These are phyloP conservation scores for Theodoxus fluviatilis DNA, from an alignment of 2,888 invertebrate genomes.

Conservation along the genomic window DNA sequence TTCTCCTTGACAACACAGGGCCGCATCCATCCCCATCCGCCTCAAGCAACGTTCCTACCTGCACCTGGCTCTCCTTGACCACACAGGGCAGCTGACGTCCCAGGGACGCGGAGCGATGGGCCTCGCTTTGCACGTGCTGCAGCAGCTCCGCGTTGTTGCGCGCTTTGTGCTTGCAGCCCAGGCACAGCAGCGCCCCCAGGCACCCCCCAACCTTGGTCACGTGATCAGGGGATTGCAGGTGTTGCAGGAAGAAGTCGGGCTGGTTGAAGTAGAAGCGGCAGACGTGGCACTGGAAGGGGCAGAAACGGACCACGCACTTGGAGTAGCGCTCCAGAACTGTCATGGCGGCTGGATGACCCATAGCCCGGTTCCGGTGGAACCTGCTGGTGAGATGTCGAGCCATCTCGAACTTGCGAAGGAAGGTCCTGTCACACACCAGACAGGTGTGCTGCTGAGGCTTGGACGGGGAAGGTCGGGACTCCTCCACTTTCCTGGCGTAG, in stretches of 20 bases:
- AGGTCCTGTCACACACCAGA: constrained; percentile 55
- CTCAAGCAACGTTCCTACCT: neutral
- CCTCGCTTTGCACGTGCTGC: no score
- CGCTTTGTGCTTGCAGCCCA: constrained; percentile 45
- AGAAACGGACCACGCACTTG: constrained; percentile 78
- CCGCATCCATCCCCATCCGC: neutral
- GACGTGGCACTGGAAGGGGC: constrained; percentile 84
- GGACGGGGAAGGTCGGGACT: constrained; percentile 3
- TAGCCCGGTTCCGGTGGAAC: constrained; percentile 79
- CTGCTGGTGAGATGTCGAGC: constrained; percentile 76
- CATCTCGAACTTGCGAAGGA: constrained; percentile 54
- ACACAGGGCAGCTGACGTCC: neutral
- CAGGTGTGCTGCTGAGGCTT: constrained; percentile 37
- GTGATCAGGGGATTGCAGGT: constrained; percentile 48
- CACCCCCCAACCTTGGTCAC: constrained; percentile 41
- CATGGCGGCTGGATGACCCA: constrained; percentile 67
- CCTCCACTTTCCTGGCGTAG: constrained; percentile 5
- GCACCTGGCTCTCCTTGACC: neutral
- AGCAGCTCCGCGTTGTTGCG: constrained; percentile 26
- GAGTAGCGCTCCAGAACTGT: constrained; percentile 77
- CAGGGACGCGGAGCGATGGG: neutral
- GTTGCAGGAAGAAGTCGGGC: constrained; percentile 70
- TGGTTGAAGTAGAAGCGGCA: constrained; percentile 84
- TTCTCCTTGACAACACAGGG: no score
- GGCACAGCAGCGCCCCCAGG: constrained; percentile 56